phyloP scores from a whole-genome alignment of 2,113 vertebrate species.

The Sprattus sprattus region DNA sequence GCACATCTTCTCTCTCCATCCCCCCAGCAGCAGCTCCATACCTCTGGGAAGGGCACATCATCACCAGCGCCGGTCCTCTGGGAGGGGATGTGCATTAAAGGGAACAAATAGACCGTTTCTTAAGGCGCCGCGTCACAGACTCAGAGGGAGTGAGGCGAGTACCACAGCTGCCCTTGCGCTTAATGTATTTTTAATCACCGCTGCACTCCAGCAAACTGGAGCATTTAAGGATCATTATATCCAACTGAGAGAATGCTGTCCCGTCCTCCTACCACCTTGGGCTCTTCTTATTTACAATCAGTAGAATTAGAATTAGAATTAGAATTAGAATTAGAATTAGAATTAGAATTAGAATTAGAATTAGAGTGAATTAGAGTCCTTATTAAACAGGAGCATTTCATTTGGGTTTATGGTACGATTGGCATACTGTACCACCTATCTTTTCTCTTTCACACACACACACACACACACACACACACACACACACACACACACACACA shows the following conservation, averaged over 20 bases:
- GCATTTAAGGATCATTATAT: neutral
- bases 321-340: too few species aligned
- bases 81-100: slow-evolving; percentile 57
- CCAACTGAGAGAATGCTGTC: neutral
- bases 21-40: slow-evolving; percentile 42
- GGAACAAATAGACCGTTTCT: slow-evolving; percentile 64
- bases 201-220: slow-evolving; percentile 36
- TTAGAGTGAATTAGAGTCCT: too few species aligned
- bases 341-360: too few species aligned
- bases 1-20: slow-evolving; percentile 38
- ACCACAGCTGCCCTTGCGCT: slow-evolving; percentile 27
- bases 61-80: slow-evolving; percentile 32
- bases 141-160: slow-evolving; percentile 17
- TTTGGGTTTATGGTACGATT: neutral
- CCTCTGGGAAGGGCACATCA: slow-evolving; percentile 51
- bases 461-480: neutral
- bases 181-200: slow-evolving; percentile 63
- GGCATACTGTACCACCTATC: neutral
- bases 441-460: neutral
- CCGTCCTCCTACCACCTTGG: neutral
- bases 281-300: neutral
- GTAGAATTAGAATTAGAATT: too few species aligned
- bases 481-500: too few species aligned
- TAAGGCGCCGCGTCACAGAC: slow-evolving; percentile 21
- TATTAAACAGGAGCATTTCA: neutral